phyloP scores from a whole-genome alignment of 2,888 invertebrate species.

The Melinopterus prodromus region DNA sequence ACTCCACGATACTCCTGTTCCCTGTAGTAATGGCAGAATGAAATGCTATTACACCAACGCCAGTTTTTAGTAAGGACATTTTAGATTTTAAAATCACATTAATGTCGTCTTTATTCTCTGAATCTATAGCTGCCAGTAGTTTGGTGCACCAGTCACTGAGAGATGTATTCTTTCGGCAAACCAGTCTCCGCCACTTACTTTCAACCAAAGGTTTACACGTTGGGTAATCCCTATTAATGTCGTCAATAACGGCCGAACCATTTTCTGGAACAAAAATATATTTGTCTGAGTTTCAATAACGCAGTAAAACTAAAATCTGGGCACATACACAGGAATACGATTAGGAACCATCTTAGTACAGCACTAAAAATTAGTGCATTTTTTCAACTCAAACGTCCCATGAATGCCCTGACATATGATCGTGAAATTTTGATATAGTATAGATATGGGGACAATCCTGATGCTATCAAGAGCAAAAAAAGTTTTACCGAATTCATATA shows the following conservation, averaged over 20 bases:
- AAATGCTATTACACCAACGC: background rate
- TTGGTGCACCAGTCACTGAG: background rate
- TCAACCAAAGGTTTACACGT: background rate
- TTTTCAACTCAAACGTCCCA: too few relatives aligned
- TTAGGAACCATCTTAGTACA: too few relatives aligned
- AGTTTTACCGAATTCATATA: too few relatives aligned
- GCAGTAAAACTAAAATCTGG: background rate
- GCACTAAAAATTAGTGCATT: too few relatives aligned
- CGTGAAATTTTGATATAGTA: too few relatives aligned
- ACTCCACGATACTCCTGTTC: background rate
- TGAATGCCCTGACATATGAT: too few relatives aligned
- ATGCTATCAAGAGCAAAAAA: too few relatives aligned
- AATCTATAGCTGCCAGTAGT: background rate
- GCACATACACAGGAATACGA: too few relatives aligned
- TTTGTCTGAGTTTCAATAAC: background rate
- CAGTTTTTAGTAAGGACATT: background rate
- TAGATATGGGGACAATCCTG: too few relatives aligned
- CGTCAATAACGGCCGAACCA: background rate
- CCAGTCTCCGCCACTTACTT: too few relatives aligned
- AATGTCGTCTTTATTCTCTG: background rate
- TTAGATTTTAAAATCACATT: background rate
- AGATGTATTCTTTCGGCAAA: too few relatives aligned
- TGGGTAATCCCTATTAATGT: background rate
- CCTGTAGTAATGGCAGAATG: background rate
- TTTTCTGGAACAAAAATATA: background rate